Conservation (phyloP, 2,113 vertebrate species). For the Hypocryptadius cinnamomeus region DNA sequence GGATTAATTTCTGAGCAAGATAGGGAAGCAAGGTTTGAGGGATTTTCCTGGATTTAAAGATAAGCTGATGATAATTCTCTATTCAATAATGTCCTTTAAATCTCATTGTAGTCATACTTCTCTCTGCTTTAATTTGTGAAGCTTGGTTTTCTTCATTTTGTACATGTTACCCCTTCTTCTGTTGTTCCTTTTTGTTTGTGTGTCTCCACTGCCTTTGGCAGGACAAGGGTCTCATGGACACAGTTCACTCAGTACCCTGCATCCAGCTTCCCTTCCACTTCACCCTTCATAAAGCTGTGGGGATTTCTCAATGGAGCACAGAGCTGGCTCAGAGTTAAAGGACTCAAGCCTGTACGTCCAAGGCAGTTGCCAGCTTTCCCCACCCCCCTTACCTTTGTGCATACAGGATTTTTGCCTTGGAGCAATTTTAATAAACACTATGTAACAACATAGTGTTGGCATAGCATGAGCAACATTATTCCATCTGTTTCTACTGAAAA, state of each 20-base stretch:
- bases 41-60: neutral
- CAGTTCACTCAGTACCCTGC: neutral
- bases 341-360: neutral
- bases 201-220: neutral
- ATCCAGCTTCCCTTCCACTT: neutral
- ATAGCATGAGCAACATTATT: conserved; percentile 41
- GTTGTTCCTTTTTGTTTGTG: neutral
- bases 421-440: conserved; percentile 26
- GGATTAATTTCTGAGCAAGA: neutral
- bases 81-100: neutral
- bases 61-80: neutral
- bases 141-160: neutral
- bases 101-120: neutral
- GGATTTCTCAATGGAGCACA: neutral
- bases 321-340: neutral
- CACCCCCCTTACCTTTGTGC: conserved; percentile 7
- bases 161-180: neutral
- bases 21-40: neutral
- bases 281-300: neutral
- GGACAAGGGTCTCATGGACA: accelerated
- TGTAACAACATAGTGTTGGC: conserved; percentile 28
- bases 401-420: neutral
- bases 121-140: neutral
- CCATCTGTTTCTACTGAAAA: conserved; percentile 52
- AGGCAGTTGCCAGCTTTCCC: neutral